Evolutionary conservation across 2,113 vertebrate genomes (phyloP), one percentile per base, ranked within the genome.

Genomic region (Chionodraco myersi): DNA sequence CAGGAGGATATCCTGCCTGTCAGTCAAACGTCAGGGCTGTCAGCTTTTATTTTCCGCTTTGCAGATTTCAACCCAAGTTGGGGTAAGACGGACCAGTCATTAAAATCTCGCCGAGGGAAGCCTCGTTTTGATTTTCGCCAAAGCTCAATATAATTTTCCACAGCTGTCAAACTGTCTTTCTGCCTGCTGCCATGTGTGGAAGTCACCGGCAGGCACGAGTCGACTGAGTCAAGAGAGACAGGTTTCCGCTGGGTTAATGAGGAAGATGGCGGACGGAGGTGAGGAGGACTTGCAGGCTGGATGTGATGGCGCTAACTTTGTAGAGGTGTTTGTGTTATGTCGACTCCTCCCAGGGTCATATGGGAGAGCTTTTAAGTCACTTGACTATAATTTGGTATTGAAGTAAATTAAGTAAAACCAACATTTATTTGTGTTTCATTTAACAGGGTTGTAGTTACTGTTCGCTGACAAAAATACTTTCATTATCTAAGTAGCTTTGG

Each of bases 1-100:
- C 84, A 77, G 84, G 82, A 86, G 91, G 91, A 94, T 91, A 88
- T 94, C 86, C 87, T 91, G 76, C 80, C 86, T 93, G 94, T 92
- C 93, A 89, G 73, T 95, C 91, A 94, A 89, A 89, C 16, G 68
- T 87, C 91, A 88, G 64, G 67, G 48, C 83, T 88, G 90, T 89
- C 90, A 92, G 86, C 71, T 87, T 85, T 48, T 41, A 6, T 41
- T 41, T 41, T 7, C 5, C 6, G 62, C 76, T 51, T 75, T 72
- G 62, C 59, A 18, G 64, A 84, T 73, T 84, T 84, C 76, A 82
- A 74, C 76, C 51, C 34, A 70, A 83, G 79, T 59, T n/a, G 48
- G 26, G 61, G 70, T 77, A 73, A 77, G 81, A 53, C 82, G 72
- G 70, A 72, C 84, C 85, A 82, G 84, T 89, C 91, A 92, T 92